These are phyloP conservation scores for Sinosuthora webbiana DNA, from an alignment of 2,113 vertebrate species.

Conservation along the genomic window DNA sequence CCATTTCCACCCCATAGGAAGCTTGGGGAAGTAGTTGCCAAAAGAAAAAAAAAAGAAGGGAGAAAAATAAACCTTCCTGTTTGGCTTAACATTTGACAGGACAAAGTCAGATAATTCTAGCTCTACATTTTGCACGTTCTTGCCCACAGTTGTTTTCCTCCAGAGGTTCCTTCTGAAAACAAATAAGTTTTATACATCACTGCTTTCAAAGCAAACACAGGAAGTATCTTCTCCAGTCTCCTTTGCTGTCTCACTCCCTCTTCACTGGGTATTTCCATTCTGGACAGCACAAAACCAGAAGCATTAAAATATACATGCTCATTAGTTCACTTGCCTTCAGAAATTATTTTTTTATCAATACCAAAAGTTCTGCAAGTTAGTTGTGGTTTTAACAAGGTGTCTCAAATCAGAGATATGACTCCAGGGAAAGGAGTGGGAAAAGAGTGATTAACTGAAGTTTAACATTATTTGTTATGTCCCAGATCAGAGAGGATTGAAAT, in stretches of 20 bases:
- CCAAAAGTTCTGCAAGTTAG: not conserved
- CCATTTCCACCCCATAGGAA: slow-evolving; percentile 77
- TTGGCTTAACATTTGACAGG: slow-evolving; percentile 76
- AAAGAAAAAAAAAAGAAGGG: slow-evolving; percentile 33
- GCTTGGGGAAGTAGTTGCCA: slow-evolving; percentile 69
- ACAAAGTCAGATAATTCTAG: slow-evolving; percentile 71
- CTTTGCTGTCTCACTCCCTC: not conserved
- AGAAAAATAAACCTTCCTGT: slow-evolving; percentile 68
- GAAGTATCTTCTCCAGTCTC: slow-evolving; percentile 9
- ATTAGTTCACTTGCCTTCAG: not conserved
- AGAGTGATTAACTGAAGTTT: not conserved
- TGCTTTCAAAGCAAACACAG: slow-evolving; percentile 56
- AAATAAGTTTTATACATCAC: slow-evolving; percentile 69
- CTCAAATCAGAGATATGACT: not conserved
- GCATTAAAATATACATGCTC: not conserved
- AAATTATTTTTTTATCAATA: not conserved
- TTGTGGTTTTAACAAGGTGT: not conserved
- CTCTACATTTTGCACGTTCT: slow-evolving; percentile 70
- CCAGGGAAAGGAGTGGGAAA: not conserved
- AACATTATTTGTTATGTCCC: not conserved
- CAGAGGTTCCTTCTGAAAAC: slow-evolving; percentile 49
- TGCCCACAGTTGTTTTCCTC: slow-evolving; percentile 55
- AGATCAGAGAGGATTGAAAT: not conserved
- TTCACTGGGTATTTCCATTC: not conserved
- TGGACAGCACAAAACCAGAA: not conserved